Conservation (phyloP, 23 tunicate genomes). For the Clavelina lepadiformis region DNA sequence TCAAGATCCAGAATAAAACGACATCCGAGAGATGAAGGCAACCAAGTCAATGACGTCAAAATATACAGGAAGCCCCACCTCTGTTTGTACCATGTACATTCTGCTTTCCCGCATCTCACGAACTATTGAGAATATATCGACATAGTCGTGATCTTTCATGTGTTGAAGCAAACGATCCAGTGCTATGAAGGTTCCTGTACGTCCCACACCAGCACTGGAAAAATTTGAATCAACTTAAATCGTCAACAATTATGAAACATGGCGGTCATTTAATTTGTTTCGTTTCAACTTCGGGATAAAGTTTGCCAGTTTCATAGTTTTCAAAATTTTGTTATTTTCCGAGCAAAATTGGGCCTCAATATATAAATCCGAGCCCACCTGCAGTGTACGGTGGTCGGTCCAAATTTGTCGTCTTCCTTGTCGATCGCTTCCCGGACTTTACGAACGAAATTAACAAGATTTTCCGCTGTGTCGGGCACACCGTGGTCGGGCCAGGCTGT, state of each 20-base stretch:
- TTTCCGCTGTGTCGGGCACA: neutral
- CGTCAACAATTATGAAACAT: no score
- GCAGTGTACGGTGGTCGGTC: neutral
- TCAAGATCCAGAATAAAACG: no score
- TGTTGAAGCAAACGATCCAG: slow-evolving; percentile 58
- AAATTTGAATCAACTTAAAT: no score
- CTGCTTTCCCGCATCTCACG: slow-evolving; percentile 47
- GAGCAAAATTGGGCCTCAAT: neutral
- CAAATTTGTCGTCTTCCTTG: neutral
- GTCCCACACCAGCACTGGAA: no score
- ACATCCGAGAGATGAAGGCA: no score
- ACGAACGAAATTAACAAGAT: neutral
- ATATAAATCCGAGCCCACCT: neutral
- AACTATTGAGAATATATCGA: slow-evolving; percentile 60
- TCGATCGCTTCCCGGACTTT: neutral
- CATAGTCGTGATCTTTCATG: slow-evolving; percentile 29
- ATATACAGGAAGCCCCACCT: slow-evolving; percentile 8
- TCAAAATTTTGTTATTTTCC: neutral
- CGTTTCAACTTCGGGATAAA: no score
- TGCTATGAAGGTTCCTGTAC: slow-evolving; percentile 73
- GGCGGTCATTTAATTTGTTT: no score
- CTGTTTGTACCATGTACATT: slow-evolving; percentile 64
- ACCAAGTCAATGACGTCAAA: no score
- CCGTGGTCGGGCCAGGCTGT: slow-evolving; percentile 11
- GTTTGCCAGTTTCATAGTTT: neutral